Conservation (phyloP, 2,888 invertebrate genomes). For the Sesamia inferens region DNA sequence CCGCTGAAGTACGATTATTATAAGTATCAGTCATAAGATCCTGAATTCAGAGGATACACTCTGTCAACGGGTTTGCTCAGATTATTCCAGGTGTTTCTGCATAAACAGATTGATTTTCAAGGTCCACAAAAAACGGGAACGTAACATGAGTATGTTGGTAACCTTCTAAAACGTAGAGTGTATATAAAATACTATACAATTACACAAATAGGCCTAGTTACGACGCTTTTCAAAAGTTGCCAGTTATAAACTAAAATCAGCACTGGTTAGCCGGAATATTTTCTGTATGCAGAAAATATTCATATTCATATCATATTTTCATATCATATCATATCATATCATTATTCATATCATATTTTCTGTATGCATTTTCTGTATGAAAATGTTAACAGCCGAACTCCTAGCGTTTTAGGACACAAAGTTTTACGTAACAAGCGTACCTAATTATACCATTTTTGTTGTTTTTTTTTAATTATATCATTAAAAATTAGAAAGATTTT, state of each 20-base stretch:
- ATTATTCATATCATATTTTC: too few relatives aligned
- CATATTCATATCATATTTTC: too few relatives aligned
- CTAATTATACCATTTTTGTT: too few relatives aligned
- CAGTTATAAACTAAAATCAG: not conserved
- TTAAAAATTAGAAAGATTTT: too few relatives aligned
- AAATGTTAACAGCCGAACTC: not conserved
- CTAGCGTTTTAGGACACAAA: not conserved
- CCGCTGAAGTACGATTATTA: too few relatives aligned
- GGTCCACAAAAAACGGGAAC: not conserved
- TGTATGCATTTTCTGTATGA: too few relatives aligned
- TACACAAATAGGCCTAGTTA: not conserved
- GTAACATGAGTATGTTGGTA: not conserved
- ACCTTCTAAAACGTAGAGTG: not conserved
- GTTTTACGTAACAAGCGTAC: not conserved
- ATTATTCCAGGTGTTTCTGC: not conserved
- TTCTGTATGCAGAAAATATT: too few relatives aligned
- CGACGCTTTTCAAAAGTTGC: not conserved
- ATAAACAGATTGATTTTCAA: not conserved
- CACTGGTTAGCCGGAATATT: not conserved
- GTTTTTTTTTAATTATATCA: not conserved
- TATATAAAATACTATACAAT: not conserved
- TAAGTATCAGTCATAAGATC: not conserved
- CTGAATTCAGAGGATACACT: not conserved
- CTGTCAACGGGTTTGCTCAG: not conserved
- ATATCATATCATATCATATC: too few relatives aligned